Percentiles rank a stretch among this genome's conserved stretches.
These are phyloP conservation scores for Spea bombifrons DNA, from an alignment of 2,113 vertebrate genomes.

Conservation along the genomic window DNA sequence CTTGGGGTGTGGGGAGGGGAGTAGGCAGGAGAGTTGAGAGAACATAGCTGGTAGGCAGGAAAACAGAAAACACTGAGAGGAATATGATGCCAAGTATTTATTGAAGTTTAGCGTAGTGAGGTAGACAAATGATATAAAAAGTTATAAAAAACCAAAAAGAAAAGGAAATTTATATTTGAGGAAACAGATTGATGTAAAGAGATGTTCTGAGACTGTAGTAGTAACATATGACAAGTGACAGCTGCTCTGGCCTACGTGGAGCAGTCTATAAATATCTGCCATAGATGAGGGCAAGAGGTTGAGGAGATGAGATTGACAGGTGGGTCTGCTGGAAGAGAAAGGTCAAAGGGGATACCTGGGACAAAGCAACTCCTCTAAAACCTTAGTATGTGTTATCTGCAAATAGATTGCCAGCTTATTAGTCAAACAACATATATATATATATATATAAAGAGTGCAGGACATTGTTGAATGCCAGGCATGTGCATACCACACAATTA, in stretches of 20 bases:
- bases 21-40: background rate
- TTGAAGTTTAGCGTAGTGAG: too few species aligned
- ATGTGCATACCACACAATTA: background rate
- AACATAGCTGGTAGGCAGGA: conserved; percentile 5
- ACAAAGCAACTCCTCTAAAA: conserved; percentile 12
- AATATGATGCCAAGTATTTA: background rate
- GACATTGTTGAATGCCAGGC: background rate
- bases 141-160: background rate
- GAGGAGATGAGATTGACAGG: conserved; percentile 33
- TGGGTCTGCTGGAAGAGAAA: conserved; percentile 28
- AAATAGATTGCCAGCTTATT: conserved; percentile 7
- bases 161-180: background rate
- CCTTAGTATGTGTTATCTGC: background rate
- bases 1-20: conserved; percentile 8
- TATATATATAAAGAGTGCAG: background rate
- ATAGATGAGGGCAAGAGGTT: conserved; percentile 9
- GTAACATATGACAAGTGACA: conserved; percentile 32
- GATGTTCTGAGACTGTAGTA: background rate
- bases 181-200: background rate
- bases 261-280: conserved; percentile 29
- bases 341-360: conserved; percentile 40
- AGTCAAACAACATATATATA: background rate
- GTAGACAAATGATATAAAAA: too few species aligned
- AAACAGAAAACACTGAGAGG: background rate
- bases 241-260: conserved; percentile 29